Percentiles rank a stretch among this genome's conserved stretches.
phyloP scores from a whole-genome alignment of 2,797 vertebrate genomes.

The Xiphophorus birchmanni region DNA sequence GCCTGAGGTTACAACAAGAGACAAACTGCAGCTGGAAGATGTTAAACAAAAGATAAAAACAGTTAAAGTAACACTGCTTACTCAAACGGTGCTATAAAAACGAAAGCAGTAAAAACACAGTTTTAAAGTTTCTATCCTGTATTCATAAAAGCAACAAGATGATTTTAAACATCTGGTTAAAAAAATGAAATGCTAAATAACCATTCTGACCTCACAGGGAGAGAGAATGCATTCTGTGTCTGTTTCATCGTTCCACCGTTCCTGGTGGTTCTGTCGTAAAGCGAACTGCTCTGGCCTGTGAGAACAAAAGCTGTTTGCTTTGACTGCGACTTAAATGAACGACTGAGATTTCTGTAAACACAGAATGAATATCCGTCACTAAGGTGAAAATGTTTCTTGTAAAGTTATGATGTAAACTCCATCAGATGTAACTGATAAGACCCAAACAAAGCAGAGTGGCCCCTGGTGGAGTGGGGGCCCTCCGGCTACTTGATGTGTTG shows the following conservation, averaged over 20 bases:
- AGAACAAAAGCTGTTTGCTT: background rate
- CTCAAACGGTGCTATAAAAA: no score
- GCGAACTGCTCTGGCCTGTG: background rate
- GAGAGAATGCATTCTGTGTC: background rate
- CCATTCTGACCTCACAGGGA: background rate
- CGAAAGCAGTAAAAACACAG: no score
- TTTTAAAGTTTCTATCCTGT: background rate
- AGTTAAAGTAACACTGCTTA: no score
- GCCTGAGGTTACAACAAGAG: no score
- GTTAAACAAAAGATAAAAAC: no score
- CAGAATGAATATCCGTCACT: background rate
- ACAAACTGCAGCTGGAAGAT: no score
- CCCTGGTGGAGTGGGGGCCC: constrained; percentile 1
- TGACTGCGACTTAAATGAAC: background rate
- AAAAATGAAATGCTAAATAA: no score
- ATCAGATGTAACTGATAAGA: background rate
- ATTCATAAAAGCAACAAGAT: background rate
- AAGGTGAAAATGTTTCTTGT: background rate
- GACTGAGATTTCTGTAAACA: background rate
- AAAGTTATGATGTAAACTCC: background rate
- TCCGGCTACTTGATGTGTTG: constrained; percentile 18
- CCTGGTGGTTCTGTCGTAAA: background rate
- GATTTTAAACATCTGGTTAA: background rate
- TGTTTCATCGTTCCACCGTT: background rate
- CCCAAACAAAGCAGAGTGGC: constrained; percentile 18